A percentile compares a stretch with the other conserved stretches of the same genome.
phyloP scores from a whole-genome alignment of 2,888 invertebrate species.

The Temnothorax unifasciatus region DNA sequence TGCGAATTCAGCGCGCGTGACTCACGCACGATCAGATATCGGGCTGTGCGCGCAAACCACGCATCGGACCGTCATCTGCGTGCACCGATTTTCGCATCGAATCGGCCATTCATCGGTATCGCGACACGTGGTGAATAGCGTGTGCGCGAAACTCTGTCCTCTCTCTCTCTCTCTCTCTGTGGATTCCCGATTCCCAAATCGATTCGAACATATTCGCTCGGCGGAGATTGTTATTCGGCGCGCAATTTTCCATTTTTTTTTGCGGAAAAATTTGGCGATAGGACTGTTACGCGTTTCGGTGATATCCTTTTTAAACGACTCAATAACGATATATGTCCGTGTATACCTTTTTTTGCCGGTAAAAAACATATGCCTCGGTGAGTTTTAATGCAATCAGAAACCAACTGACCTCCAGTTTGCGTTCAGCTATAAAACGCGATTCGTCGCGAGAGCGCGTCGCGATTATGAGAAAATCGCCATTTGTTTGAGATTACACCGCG shows the following conservation, averaged over 20 bases:
- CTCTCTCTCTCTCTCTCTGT: too few species aligned
- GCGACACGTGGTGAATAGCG: constrained; percentile 49
- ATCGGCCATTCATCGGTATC: constrained; percentile 51
- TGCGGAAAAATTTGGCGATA: constrained; percentile 17
- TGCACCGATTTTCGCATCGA: constrained; percentile 53
- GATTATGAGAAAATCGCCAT: constrained; percentile 34
- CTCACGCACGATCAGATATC: constrained; percentile 53
- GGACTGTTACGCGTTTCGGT: not conserved
- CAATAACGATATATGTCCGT: constrained; percentile 12
- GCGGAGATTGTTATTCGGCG: constrained; percentile 27
- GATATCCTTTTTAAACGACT: not conserved
- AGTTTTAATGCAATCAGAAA: constrained; percentile 36
- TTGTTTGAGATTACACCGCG: constrained; percentile 10
- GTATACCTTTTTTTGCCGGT: not conserved
- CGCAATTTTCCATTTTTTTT: constrained; percentile 29
- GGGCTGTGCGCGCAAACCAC: constrained; percentile 40
- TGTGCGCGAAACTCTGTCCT: not conserved
- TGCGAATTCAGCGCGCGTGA: constrained; percentile 57
- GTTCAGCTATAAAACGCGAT: constrained; percentile 15
- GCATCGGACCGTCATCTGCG: constrained; percentile 15
- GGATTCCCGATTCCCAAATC: constrained; percentile 44
- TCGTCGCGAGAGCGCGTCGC: not conserved
- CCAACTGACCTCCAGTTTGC: not conserved
- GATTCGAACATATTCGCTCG: constrained; percentile 24
- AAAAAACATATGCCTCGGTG: not conserved